These are phyloP conservation scores for Eupithecia pulchellata DNA, from an alignment of 2,888 invertebrate genomes.

Conservation along the genomic window DNA sequence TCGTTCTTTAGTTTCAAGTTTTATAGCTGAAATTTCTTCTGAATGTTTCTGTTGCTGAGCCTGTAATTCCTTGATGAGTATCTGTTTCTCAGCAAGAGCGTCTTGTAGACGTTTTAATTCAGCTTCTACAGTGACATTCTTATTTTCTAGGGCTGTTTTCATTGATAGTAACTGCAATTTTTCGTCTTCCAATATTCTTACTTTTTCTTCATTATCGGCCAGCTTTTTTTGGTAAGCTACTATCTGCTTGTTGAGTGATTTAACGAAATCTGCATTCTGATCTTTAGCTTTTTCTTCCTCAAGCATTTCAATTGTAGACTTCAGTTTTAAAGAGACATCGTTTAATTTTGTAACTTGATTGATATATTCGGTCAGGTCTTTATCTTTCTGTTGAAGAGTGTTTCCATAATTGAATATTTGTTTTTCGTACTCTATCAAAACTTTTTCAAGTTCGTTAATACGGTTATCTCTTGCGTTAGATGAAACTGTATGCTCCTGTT, in stretches of 20 bases:
- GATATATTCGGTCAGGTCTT: conserved; percentile 78
- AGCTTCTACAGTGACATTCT: conserved; percentile 62
- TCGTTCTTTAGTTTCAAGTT: conserved; percentile 79
- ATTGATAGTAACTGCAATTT: conserved; percentile 68
- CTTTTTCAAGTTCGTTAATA: conserved; percentile 79
- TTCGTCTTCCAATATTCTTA: conserved; percentile 76
- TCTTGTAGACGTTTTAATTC: conserved; percentile 76
- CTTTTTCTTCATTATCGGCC: conserved; percentile 70
- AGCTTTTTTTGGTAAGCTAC: conserved; percentile 72
- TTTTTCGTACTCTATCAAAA: conserved; percentile 80
- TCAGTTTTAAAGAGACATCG: conserved; percentile 78
- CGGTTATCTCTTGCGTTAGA: conserved; percentile 72
- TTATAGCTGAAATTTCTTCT: conserved; percentile 77
- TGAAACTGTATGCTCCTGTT: conserved; percentile 69
- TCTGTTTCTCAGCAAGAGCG: conserved; percentile 74
- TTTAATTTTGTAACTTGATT: conserved; percentile 85
- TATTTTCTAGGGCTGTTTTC: conserved; percentile 66
- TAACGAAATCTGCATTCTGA: conserved; percentile 80
- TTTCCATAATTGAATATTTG: conserved; percentile 77
- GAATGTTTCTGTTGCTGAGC: conserved; percentile 77
- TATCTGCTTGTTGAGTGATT: conserved; percentile 84
- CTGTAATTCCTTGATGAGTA: conserved; percentile 76
- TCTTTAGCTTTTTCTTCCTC: conserved; percentile 81
- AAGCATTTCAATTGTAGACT: conserved; percentile 77
- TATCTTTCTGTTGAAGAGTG: conserved; percentile 77